Evolutionary conservation across 2,797 vertebrate genomes (phyloP).

Genomic region (Diplodus puntazzo): DNA sequence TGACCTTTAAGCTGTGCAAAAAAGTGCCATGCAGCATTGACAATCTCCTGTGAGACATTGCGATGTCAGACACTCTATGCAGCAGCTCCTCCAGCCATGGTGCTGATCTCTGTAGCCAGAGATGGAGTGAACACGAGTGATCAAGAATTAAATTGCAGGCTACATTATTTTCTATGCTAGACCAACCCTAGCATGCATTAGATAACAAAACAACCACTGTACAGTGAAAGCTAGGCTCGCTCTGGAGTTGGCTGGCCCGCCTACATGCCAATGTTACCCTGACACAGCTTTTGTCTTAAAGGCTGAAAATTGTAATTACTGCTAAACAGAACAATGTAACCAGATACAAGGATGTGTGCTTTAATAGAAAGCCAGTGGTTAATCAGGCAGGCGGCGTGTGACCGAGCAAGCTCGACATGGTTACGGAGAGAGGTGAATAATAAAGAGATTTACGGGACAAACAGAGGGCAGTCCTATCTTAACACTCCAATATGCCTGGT

Average conservation of each 20-base stretch:
- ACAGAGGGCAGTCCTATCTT: slow-evolving; percentile 11
- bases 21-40: background rate
- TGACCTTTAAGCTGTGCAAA: background rate
- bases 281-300: slow-evolving; percentile 57
- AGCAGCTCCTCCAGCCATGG: slow-evolving; percentile 9
- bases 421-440: slow-evolving; percentile 41
- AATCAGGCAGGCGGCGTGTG: slow-evolving; percentile 46
- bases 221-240: slow-evolving; percentile 46
- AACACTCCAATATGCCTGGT: background rate
- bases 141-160: slow-evolving; percentile 47
- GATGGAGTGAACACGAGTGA: slow-evolving; percentile 9
- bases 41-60: slow-evolving; percentile 6
- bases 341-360: slow-evolving; percentile 48
- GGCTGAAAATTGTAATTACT: slow-evolving; percentile 76
- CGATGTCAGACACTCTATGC: background rate
- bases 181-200: slow-evolving; percentile 56
- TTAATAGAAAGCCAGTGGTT: slow-evolving; percentile 55
- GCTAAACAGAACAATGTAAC: slow-evolving; percentile 67
- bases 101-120: slow-evolving; percentile 21
- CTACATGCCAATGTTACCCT: slow-evolving; percentile 54
- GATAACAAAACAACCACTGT: slow-evolving; percentile 73
- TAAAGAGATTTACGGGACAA: slow-evolving; percentile 27
- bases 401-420: slow-evolving; percentile 28
- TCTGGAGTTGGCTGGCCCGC: slow-evolving; percentile 51
- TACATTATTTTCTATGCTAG: slow-evolving; percentile 50